Base-by-base conservation (phyloP, 1,140 invertebrate species). In the Antheraea mylitta region DNA sequence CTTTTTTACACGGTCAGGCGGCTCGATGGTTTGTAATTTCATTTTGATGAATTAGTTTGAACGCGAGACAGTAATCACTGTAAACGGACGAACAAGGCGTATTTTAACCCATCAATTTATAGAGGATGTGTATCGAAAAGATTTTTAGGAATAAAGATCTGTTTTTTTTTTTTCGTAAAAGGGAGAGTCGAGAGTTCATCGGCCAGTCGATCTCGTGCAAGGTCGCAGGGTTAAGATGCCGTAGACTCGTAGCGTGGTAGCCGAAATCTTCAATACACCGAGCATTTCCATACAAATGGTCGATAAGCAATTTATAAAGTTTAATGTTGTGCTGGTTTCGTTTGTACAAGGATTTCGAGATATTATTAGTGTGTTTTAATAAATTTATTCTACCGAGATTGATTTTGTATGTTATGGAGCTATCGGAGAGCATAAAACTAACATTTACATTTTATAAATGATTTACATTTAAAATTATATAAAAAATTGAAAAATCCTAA, bases 1-100 rank as follows among this genome's bases (percentile, higher is more conserved):
- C 64, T 65, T 64, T 69, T 70, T 76, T 71, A 67, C 62, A 30
- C 30, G 18, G 65, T 36, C 62, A 62, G 61, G 70, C 74, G 76
- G 80, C 75, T 63, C 61, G 53, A 59, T 58, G 67, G 63, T 65
- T 76, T 82, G 73, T 80, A 82, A 82, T 82, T 82, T 78, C 66
- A 67, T 78, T 82, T 77, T 80, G 80, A 82, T 82, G 71, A 82
- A 82, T 82, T 82, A 82, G 69, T 74, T 48, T 53, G 78, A 74
- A 69, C 70, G 72, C 67, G 72, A 67, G 74, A 74, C 74, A 74
- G 67, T 70, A 76, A 75, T 77, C 70, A 80, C 78, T 73, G 72
- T 69, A 71, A 65, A 64, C 71, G 69, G 60, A 62, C 66, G 67
- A 58, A 68, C 74, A 62, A 64, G 67, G 48, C 22, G 63, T 60